phyloP scores from a whole-genome alignment of 2,888 invertebrate species.

The Caenorhabditis sp. region DNA sequence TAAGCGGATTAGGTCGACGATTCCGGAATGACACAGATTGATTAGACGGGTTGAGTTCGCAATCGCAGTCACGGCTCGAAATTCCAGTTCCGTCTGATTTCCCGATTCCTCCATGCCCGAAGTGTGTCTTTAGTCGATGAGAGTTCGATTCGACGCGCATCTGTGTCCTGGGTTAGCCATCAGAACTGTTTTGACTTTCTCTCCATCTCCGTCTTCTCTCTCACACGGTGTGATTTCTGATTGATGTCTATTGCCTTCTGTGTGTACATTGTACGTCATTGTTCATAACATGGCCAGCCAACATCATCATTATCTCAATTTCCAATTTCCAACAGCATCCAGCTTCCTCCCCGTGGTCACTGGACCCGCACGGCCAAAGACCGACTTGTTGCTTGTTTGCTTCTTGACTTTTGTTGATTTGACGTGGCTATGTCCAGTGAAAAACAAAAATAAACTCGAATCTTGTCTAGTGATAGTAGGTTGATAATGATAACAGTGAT shows the following conservation, averaged over 20 bases:
- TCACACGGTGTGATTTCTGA: conserved; percentile 32
- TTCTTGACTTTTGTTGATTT: conserved; percentile 21
- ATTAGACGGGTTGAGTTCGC: conserved; percentile 31
- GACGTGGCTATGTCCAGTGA: conserved; percentile 16
- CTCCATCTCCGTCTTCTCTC: conserved; percentile 7
- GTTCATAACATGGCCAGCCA: conserved; percentile 2
- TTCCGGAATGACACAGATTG: conserved; percentile 29
- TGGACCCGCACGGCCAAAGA: conserved; percentile 50
- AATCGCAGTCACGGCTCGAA: no score
- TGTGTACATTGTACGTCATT: conserved; percentile 35
- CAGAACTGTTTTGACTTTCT: conserved; percentile 7
- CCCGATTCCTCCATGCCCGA: background rate
- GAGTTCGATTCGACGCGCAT: conserved; percentile 33
- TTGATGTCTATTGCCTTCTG: conserved; percentile 13
- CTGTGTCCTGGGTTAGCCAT: no score
- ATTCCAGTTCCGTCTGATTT: background rate
- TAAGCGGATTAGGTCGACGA: conserved; percentile 38
- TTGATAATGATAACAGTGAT: background rate
- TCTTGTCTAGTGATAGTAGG: background rate
- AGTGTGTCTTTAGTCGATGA: conserved; percentile 49
- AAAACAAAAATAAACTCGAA: background rate
- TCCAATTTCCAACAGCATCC: conserved; percentile 12
- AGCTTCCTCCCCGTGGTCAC: conserved; percentile 46
- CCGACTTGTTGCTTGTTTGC: conserved; percentile 15
- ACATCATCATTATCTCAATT: conserved; percentile 2